A percentile compares a stretch with the other conserved stretches of the same genome.
Conservation (phyloP, 2,113 vertebrate species). For the Phaethornis superciliosus region DNA sequence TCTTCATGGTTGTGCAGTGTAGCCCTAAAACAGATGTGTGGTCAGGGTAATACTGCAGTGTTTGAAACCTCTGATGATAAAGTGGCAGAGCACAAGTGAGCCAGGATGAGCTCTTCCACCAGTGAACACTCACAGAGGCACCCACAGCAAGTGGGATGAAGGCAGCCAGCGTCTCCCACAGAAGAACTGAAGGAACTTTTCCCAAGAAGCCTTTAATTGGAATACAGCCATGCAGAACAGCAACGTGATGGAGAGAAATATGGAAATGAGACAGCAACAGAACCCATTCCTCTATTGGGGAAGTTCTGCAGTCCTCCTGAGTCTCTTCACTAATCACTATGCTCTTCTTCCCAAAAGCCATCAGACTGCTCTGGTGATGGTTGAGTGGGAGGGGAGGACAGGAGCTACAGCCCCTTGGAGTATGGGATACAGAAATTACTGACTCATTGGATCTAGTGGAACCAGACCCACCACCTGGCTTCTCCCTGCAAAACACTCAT, state of each 20-base stretch:
- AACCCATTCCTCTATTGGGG: neutral
- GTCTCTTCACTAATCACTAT: neutral
- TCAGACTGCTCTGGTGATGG: neutral
- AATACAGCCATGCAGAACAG: neutral
- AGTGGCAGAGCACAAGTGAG: neutral
- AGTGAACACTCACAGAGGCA: fast-evolving
- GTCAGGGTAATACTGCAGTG: neutral
- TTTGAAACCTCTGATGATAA: neutral
- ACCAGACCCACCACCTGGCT: neutral
- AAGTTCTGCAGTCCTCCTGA: neutral
- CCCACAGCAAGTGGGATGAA: neutral
- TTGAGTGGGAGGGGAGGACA: neutral
- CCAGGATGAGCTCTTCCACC: neutral
- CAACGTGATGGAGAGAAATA: neutral
- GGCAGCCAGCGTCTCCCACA: neutral
- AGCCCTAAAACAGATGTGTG: neutral
- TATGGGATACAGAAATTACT: neutral
- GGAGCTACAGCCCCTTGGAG: neutral
- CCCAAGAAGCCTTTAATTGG: neutral
- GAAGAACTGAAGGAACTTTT: neutral
- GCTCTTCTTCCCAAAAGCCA: neutral
- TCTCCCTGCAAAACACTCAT: neutral
- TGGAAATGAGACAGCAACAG: neutral
- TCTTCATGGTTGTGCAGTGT: neutral
- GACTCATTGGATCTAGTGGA: neutral